These are phyloP conservation scores for Neomonachus schauinslandi DNA, from an alignment of 2,113 vertebrate species.

Conservation along the genomic window DNA sequence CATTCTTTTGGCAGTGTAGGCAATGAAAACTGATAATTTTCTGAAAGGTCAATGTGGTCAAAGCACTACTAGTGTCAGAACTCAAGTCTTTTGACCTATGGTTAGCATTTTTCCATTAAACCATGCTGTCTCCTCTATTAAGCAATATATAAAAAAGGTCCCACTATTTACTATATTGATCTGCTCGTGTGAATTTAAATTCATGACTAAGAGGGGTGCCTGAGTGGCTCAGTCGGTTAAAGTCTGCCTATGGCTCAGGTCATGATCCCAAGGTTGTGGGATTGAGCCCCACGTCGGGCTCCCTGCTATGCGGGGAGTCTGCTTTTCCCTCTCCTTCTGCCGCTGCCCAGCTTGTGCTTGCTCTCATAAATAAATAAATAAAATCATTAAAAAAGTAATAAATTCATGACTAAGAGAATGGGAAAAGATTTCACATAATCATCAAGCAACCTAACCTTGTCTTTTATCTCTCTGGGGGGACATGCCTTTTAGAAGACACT, in stretches of 20 bases:
- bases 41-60: background rate
- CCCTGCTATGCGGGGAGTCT: background rate
- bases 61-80: background rate
- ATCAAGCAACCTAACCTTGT: background rate
- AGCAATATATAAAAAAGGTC: background rate
- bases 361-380: background rate
- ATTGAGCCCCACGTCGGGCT: background rate
- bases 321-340: background rate
- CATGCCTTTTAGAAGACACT: background rate
- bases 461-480: background rate
- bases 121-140: background rate
- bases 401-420: background rate
- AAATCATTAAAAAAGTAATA: background rate
- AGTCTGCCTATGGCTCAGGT: background rate
- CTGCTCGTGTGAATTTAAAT: slow-evolving; percentile 37
- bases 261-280: background rate
- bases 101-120: background rate
- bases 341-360: background rate
- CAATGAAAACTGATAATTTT: background rate
- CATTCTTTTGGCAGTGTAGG: background rate
- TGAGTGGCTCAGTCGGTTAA: background rate
- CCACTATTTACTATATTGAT: background rate
- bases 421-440: slow-evolving; percentile 1
- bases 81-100: background rate
- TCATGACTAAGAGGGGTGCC: background rate